phyloP scores from a whole-genome alignment of 2,113 vertebrate species.

The Taurulus bubalis region DNA sequence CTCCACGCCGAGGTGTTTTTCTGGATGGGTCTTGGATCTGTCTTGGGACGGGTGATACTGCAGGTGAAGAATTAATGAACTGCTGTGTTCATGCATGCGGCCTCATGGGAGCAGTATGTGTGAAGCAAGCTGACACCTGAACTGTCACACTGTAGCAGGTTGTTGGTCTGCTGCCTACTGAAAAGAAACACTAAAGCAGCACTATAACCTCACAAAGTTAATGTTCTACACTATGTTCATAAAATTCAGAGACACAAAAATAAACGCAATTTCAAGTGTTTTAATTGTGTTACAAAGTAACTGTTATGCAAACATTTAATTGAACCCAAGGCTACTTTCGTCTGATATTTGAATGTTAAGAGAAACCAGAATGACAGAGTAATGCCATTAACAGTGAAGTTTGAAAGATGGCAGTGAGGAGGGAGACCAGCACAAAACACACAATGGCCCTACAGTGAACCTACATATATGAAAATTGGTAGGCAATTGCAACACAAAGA shows the following conservation, averaged over 20 bases:
- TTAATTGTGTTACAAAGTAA: constrained; percentile 29
- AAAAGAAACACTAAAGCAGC: neutral
- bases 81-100: constrained; percentile 3
- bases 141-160: constrained; percentile 24
- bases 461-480: neutral
- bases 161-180: neutral
- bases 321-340: neutral
- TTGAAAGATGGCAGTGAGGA: neutral
- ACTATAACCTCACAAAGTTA: neutral
- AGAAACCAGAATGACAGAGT: neutral
- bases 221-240: neutral
- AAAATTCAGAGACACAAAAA: neutral
- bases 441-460: neutral
- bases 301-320: neutral
- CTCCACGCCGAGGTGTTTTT: constrained; percentile 22
- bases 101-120: constrained; percentile 65
- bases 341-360: neutral
- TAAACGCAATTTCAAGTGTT: neutral
- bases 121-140: constrained; percentile 81
- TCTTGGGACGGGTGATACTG: constrained; percentile 30
- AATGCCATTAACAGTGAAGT: constrained; percentile 6
- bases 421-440: neutral
- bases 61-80: constrained; percentile 74
- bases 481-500: neutral
- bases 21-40: constrained; percentile 39